A percentile compares a stretch with the other conserved stretches of the same genome.
These are phyloP conservation scores for Cairina moschata DNA, from an alignment of 2,113 vertebrate species.

Conservation along the genomic window DNA sequence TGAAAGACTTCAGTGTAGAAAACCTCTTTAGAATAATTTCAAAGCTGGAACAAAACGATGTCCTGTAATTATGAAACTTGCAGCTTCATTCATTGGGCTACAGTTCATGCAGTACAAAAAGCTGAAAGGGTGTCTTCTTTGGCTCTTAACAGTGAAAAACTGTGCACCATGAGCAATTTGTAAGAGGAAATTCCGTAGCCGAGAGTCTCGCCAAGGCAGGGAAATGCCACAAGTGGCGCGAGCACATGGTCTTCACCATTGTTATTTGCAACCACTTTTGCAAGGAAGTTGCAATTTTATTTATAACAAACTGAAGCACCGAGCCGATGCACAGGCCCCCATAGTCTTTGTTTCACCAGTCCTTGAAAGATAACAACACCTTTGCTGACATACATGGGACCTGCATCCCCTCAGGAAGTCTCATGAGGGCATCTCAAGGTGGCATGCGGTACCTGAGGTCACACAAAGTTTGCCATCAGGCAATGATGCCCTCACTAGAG, in stretches of 20 bases:
- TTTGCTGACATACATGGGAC: not conserved
- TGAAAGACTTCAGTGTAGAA: not conserved
- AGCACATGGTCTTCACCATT: not conserved
- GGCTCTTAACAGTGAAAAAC: not conserved
- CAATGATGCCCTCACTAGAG: not conserved
- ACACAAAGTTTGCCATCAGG: accelerated
- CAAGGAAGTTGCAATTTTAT: not conserved
- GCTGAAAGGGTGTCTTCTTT: accelerated
- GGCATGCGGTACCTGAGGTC: not conserved
- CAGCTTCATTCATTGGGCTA: not conserved
- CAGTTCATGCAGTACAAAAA: not conserved
- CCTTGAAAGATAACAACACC: not conserved
- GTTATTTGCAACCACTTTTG: not conserved
- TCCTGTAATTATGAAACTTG: not conserved
- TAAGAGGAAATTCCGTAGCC: not conserved
- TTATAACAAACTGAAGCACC: not conserved
- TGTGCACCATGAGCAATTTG: not conserved
- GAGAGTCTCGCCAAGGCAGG: not conserved
- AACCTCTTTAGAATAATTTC: not conserved
- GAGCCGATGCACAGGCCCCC: too few species aligned
- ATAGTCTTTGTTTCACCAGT: accelerated
- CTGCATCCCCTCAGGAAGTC: not conserved
- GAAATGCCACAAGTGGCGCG: not conserved
- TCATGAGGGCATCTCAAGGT: not conserved
- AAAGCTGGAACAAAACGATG: not conserved